Conservation (phyloP, 1,140 invertebrate species). For the Cyclargus thomasi region DNA sequence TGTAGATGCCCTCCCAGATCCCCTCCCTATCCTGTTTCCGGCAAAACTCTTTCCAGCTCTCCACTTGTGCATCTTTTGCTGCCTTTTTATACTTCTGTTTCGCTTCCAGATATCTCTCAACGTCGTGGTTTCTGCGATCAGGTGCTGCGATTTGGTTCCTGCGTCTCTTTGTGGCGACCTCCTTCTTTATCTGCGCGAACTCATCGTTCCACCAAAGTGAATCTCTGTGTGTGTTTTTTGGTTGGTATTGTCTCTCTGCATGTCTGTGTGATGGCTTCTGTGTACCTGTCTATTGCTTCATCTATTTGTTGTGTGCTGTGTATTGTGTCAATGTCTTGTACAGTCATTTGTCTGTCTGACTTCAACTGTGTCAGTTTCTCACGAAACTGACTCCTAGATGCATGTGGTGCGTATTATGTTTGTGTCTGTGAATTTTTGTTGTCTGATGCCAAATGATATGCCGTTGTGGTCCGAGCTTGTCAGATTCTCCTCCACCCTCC, state of each 20-base stretch:
- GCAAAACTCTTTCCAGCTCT: constrained; percentile 13
- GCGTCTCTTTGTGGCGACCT: constrained; percentile 7
- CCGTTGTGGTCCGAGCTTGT: too few species aligned
- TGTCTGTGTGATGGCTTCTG: constrained; percentile 17
- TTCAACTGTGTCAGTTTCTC: too few species aligned
- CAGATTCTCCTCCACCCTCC: too few species aligned
- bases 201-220: constrained; percentile 16
- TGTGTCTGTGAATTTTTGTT: too few species aligned
- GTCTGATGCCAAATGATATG: too few species aligned
- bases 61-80: background rate
- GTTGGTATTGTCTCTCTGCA: constrained; percentile 19
- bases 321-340: constrained; percentile 20
- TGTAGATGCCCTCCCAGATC: too few species aligned
- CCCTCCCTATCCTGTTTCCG: constrained; percentile 3
- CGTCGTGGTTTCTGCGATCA: background rate
- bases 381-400: too few species aligned
- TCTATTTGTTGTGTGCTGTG: too few species aligned
- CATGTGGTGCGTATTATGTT: too few species aligned
- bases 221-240: too few species aligned
- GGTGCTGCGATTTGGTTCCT: background rate
- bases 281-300: constrained; percentile 12
- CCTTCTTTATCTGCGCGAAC: too few species aligned
- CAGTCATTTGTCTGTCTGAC: constrained; percentile 13
- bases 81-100: background rate
- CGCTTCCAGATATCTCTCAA: background rate